Base-by-base conservation (phyloP, 64 coral and sea anemone species). In the Catalaphyllia jardinei region DNA sequence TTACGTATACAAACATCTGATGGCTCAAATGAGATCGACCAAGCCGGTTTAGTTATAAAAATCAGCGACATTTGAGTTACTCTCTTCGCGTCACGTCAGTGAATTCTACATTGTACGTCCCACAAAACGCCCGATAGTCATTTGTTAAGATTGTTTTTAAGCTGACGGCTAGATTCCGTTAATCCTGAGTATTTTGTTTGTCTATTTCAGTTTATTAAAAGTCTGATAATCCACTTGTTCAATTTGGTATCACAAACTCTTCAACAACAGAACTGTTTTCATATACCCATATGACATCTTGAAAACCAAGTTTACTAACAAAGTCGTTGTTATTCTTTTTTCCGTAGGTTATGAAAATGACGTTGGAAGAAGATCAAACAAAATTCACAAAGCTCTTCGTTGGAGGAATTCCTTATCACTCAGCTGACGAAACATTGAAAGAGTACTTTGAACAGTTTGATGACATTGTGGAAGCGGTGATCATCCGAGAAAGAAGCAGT, bases 351-450 rank as follows among this genome's bases (percentile, higher is more conserved):
- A 28, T 71, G 33, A 93, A 89, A 42, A 89, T 93, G 92, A 84
- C 75, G 59, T 49, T 82, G 30, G 73, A 89, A 8, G 88, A 83
- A 33, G 87, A 89, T 35, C 54, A 57, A 16, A 93, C 92, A 83
- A 93, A 93, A 76, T 93, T 76, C 59, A 93, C 92, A 10, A 93
- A 93, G 25, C 87, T 93, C 17, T 93, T 93, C 76, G 92, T 93
- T 39, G 92, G 92, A 22, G 92, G 92, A 29, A 93, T 93, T 16
- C 92, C 92, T 62, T 93, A 93, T 33, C 78, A 89, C 29, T 89
- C 92, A 20, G 67, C 63, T 11, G 92, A 93, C 28, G 92, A 83
- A 46, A 83, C 87, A 12, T 42, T 93, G 60, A 79, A 82, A 60
- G 72, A 93, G 46, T 89, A 93, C 38, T 93, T 93, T 51, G 54